Base-by-base conservation (phyloP, 2,888 invertebrate species). In the Dysmachus trigonus region DNA sequence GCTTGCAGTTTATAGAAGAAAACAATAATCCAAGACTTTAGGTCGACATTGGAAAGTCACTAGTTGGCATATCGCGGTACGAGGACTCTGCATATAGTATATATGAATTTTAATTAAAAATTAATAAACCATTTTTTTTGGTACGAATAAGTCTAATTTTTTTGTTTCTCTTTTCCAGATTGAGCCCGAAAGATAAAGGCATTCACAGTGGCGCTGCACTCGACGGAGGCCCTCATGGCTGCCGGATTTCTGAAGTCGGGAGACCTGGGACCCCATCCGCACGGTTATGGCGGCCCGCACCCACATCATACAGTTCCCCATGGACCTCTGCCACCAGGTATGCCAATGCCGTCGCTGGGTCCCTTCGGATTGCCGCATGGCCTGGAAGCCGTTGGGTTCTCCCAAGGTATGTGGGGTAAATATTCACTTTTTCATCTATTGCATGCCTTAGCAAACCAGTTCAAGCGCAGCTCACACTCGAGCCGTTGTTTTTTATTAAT, bases 371-470 rank as follows among this genome's bases (percentile, higher is more conserved):
- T 92, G 89, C 92, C 92, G 88, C 92, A 92, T 89, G 92, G 92
- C 88, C 90, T 92, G 89, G 92, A 92, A 89, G 92, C 92, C 88
- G 92, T 92, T 90, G 92, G 92, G 90, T 92, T 92, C 89, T 91
- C 92, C 90, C 92, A 92, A 92, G 92, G 92, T 92, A 92, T 92
- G 92, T 92, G 92, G 92, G 92, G 92, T 92, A 92, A 92, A 91
- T 92, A 92, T 92, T 81, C 81, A 81, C 22, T 31, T 90, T 85
- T 85, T 89, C 87, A 88, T 87, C 88, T 88, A 72, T 38, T 72
- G 41, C 71, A 51, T 81, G 51, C 47, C 30, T 47, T 31, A 72
- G 38, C 38, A 38, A 22, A 62, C 33, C 53, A 81, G 27, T 41
- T 83, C 2, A 15, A 83, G 41, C 72, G 72, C 35, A 72, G 4